Conservation (phyloP, 2,888 invertebrate species). For the Hipparchia sbordonii region DNA sequence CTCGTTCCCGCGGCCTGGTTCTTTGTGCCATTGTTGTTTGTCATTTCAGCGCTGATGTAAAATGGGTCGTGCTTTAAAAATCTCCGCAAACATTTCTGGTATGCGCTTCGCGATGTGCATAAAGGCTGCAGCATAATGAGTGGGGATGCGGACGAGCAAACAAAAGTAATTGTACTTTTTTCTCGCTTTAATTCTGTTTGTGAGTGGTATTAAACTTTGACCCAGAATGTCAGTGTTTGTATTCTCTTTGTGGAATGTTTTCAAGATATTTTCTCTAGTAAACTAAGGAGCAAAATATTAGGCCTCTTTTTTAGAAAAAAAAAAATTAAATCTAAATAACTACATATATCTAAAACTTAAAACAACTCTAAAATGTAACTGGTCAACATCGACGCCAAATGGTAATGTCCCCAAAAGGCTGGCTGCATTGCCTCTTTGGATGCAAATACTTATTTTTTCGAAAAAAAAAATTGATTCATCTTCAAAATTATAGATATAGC, state of each 20-base stretch:
- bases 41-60: conserved; percentile 40
- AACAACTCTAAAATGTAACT: too few species aligned
- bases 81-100: conserved; percentile 34
- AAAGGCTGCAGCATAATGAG: conserved; percentile 13
- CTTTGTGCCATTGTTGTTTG: conserved; percentile 40
- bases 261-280: too few species aligned
- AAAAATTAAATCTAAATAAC: too few species aligned
- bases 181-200: conserved; percentile 5
- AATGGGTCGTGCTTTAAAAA: conserved; percentile 39
- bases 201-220: conserved; percentile 15
- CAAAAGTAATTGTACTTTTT: conserved; percentile 13
- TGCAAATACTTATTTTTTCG: too few species aligned
- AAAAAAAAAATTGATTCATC: too few species aligned
- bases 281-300: too few species aligned
- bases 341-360: too few species aligned
- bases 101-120: conserved; percentile 34
- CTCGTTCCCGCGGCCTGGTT: conserved; percentile 37
- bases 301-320: too few species aligned
- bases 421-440: too few species aligned
- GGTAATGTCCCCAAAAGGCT: too few species aligned
- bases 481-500: too few species aligned
- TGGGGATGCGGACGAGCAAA: conserved; percentile 6
- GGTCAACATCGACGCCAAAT: too few species aligned
- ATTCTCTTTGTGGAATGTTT: not conserved
- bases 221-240: not conserved